These are phyloP conservation scores for Clarias laeviceps DNA, from an alignment of 2,797 vertebrate genomes.

Conservation along the genomic window DNA sequence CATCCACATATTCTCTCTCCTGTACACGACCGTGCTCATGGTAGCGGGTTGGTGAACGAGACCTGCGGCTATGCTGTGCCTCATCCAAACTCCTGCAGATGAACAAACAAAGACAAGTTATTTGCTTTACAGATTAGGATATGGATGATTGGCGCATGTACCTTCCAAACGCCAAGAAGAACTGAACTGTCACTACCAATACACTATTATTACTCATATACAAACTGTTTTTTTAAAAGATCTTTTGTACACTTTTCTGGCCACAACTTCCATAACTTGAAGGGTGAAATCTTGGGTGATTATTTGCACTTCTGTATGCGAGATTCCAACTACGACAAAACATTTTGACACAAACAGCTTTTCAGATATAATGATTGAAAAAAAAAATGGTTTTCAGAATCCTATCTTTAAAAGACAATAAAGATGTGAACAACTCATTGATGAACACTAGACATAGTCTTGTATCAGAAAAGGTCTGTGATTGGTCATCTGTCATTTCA, in stretches of 20 bases:
- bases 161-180: not conserved
- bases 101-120: constrained; percentile 16
- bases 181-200: not conserved
- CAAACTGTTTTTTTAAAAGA: not conserved
- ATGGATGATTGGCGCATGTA: not conserved
- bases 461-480: not conserved
- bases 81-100: constrained; percentile 93
- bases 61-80: constrained; percentile 89
- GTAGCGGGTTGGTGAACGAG: constrained; percentile 92
- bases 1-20: constrained; percentile 85
- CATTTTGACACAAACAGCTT: not conserved
- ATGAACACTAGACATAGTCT: not conserved
- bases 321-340: not conserved
- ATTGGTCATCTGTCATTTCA: not conserved
- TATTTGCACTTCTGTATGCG: not conserved
- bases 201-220: not conserved
- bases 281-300: not conserved
- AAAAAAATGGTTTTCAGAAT: not conserved
- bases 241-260: not conserved
- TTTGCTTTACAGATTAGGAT: not conserved
- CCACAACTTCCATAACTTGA: not conserved
- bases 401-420: not conserved
- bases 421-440: not conserved
- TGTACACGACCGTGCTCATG: constrained; percentile 83
- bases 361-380: not conserved